These are phyloP conservation scores for Sorex maritimensis DNA, from an alignment of 2,797 vertebrate species.

Conservation along the genomic window DNA sequence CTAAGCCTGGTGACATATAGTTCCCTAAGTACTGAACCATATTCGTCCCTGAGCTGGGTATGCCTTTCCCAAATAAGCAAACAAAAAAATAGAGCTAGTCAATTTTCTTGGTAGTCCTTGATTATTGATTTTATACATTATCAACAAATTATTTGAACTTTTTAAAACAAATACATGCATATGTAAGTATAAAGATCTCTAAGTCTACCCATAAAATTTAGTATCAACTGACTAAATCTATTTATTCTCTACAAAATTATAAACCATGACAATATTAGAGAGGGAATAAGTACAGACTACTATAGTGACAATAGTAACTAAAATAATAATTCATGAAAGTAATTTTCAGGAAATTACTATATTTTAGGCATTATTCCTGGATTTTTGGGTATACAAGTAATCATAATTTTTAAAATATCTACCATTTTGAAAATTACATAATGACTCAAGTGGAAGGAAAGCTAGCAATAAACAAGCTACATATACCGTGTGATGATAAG, in stretches of 20 bases:
- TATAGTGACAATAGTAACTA: neutral
- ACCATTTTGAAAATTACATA: neutral
- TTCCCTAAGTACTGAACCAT: too few relatives aligned
- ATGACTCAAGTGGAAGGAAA: neutral
- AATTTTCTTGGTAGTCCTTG: neutral
- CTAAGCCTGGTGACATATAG: too few relatives aligned
- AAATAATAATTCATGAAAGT: neutral
- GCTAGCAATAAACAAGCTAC: neutral
- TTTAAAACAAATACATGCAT: neutral
- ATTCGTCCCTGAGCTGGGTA: too few relatives aligned
- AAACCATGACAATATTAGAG: neutral
- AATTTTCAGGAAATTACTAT: neutral
- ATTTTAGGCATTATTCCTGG: neutral
- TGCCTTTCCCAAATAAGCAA: too few relatives aligned
- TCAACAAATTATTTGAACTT: slow-evolving; percentile 33
- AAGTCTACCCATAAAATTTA: too few relatives aligned
- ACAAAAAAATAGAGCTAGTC: slow-evolving; percentile 5
- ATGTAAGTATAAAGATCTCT: neutral
- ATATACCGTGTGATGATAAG: neutral
- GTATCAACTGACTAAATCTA: too few relatives aligned
- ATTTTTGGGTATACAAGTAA: neutral
- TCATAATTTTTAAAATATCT: neutral
- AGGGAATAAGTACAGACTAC: neutral
- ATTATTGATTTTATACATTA: neutral
- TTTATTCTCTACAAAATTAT: neutral